Evolutionary conservation across 2,797 vertebrate genomes (phyloP).

Genomic region (Tinamus major): DNA sequence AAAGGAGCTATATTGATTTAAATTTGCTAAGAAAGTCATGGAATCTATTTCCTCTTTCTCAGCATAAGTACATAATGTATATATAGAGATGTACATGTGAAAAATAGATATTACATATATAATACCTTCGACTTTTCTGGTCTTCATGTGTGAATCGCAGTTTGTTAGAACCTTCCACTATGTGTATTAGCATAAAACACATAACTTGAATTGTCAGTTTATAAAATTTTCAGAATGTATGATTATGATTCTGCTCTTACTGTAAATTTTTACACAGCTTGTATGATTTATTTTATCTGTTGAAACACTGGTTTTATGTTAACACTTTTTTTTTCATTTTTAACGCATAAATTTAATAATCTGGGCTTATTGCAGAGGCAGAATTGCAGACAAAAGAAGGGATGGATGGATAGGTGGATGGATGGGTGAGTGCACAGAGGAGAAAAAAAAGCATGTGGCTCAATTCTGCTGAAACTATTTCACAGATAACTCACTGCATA

Average conservation of each 20-base stretch:
- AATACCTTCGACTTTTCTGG: slow-evolving; percentile 65
- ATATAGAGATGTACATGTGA: slow-evolving; percentile 46
- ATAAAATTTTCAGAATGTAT: slow-evolving; percentile 81
- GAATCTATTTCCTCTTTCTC: slow-evolving; percentile 77
- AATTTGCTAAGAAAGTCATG: slow-evolving; percentile 77
- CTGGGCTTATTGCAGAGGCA: slow-evolving; percentile 45
- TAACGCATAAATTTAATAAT: slow-evolving; percentile 69
- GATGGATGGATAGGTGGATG: slow-evolving; percentile 31
- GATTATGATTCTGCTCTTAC: slow-evolving; percentile 73
- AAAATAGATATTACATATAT: slow-evolving; percentile 30
- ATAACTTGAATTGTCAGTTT: slow-evolving; percentile 80
- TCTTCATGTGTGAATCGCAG: slow-evolving; percentile 76
- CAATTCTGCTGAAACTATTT: slow-evolving; percentile 64
- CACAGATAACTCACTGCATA: slow-evolving; percentile 63
- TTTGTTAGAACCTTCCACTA: slow-evolving; percentile 76
- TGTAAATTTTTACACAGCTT: slow-evolving; percentile 77
- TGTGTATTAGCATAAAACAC: slow-evolving; percentile 79
- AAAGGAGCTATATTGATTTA: slow-evolving; percentile 79
- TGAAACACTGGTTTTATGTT: slow-evolving; percentile 59
- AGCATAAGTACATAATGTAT: slow-evolving; percentile 56
- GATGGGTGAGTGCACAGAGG: not conserved
- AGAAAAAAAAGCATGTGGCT: slow-evolving; percentile 37
- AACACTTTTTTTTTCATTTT: slow-evolving; percentile 32
- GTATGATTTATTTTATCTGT: slow-evolving; percentile 74
- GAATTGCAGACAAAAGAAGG: slow-evolving; percentile 67